phyloP scores from a whole-genome alignment of 2,888 invertebrate species.

The Rotaria macrura region DNA sequence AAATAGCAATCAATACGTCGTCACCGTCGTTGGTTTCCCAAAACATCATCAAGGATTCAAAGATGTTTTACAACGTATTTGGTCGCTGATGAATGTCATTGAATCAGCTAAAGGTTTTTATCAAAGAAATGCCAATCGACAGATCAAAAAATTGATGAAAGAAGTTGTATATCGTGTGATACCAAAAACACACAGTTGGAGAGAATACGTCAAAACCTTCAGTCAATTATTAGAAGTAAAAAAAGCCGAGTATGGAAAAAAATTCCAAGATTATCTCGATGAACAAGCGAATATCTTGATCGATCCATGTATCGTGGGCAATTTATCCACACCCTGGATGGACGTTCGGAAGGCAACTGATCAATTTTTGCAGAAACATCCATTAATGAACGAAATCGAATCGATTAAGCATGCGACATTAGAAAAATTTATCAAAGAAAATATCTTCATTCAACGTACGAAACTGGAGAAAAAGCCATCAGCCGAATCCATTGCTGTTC shows the following conservation, averaged over 20 bases:
- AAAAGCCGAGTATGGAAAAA: background rate
- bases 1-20: background rate
- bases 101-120: background rate
- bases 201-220: background rate
- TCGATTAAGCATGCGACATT: background rate
- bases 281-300: background rate
- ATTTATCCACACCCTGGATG: background rate
- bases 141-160: background rate
- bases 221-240: background rate
- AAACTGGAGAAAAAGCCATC: background rate
- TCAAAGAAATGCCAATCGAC: background rate
- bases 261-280: background rate
- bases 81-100: background rate
- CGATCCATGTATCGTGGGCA: background rate
- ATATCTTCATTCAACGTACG: background rate
- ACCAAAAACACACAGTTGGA: background rate
- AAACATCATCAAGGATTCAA: background rate
- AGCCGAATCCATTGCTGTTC: background rate
- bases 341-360: background rate
- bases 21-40: background rate
- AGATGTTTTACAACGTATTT: background rate
- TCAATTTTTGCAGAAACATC: background rate
- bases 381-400: background rate
- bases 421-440: background rate
- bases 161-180: background rate